phyloP scores from a whole-genome alignment of 2,113 vertebrate genomes.

The Carollia perspicillata region DNA sequence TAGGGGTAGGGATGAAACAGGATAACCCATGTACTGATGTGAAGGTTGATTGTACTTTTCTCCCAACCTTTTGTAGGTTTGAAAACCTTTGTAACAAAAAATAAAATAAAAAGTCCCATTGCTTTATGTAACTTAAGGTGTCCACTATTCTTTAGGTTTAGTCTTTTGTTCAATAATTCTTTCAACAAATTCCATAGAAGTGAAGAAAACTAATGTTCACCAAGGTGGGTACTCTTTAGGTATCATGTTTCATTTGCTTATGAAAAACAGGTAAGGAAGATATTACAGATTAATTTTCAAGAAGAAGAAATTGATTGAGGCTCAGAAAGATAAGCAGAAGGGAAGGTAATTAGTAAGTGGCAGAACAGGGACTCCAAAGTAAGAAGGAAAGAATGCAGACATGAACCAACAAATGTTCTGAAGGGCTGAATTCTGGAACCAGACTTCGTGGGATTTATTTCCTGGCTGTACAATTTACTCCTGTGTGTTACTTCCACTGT shows the following conservation, averaged over 20 bases:
- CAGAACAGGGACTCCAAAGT: background rate
- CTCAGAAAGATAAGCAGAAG: background rate
- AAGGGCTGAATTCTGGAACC: background rate
- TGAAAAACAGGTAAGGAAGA: background rate
- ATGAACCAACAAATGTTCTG: background rate
- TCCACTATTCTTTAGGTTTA: background rate
- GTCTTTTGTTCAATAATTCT: background rate
- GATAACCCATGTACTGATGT: background rate
- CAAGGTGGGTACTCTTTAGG: background rate
- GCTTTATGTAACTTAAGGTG: background rate
- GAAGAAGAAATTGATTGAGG: background rate
- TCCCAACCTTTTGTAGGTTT: conserved; percentile 4
- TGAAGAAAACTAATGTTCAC: background rate
- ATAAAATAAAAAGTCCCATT: background rate
- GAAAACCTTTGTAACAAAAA: background rate
- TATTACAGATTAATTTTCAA: background rate
- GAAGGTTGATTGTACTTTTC: background rate
- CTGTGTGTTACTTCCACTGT: background rate
- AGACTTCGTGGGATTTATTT: background rate
- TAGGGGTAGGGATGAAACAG: background rate
- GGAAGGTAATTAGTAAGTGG: background rate
- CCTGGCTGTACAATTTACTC: background rate
- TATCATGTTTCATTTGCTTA: background rate
- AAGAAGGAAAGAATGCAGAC: background rate
- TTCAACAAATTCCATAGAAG: background rate